A percentile compares a stretch with the other conserved stretches of the same genome.
Evolutionary conservation across 2,113 vertebrate genomes (phyloP).

Genomic region (Pedetes capensis): DNA sequence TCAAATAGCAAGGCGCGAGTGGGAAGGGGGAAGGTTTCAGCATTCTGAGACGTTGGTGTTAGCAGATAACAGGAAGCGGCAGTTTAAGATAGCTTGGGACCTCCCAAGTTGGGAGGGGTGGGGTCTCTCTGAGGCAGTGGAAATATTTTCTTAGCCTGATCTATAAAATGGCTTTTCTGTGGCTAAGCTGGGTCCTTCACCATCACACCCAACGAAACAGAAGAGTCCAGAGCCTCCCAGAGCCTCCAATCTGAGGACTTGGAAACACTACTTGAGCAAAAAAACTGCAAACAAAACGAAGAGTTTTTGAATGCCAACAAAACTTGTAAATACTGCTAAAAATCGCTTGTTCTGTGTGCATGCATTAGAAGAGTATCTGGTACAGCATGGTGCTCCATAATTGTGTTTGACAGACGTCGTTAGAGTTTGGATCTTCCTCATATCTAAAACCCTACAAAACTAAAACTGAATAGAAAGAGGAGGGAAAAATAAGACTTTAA

Average conservation of each 20-base stretch:
- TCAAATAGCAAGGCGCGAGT: no score
- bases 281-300: background rate
- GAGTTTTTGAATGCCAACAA: background rate
- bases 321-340: background rate
- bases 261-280: background rate
- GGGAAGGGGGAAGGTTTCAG: no score
- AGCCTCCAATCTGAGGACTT: no score
- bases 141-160: no score
- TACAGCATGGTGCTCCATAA: background rate
- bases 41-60: no score
- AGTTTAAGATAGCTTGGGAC: no score
- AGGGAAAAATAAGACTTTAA: background rate
- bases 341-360: background rate
- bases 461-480: background rate
- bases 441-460: background rate
- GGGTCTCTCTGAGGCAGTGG: no score
- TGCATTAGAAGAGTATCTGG: background rate
- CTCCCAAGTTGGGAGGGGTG: no score
- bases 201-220: rapidly evolving
- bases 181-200: no score
- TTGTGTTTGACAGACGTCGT: background rate
- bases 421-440: background rate
- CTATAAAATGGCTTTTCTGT: no score
- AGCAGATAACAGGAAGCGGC: no score
- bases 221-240: background rate